phyloP scores from a whole-genome alignment of 2,797 vertebrate genomes.

The Anisognathus igniventris region DNA sequence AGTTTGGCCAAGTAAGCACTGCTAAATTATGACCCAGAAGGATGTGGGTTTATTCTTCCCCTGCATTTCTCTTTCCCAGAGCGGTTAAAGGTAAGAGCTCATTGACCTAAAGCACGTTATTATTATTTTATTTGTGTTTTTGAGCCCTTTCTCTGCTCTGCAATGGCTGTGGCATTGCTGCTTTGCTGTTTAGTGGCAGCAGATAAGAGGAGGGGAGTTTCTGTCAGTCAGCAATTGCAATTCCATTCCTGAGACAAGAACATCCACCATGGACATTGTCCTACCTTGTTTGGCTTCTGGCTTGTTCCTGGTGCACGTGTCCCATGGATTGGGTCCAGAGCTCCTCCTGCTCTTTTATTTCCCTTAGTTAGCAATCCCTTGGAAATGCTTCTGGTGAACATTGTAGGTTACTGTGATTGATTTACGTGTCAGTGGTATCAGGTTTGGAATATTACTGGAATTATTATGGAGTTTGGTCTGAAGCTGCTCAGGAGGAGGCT shows the following conservation, averaged over 20 bases:
- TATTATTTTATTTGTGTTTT: neutral
- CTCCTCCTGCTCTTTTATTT: neutral
- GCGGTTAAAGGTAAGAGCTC: neutral
- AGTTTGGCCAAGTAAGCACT: rapidly evolving
- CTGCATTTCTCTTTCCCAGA: neutral
- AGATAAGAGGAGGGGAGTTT: neutral
- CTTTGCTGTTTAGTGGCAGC: neutral
- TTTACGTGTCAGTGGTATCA: rapidly evolving
- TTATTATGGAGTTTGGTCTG: neutral
- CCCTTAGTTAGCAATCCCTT: neutral
- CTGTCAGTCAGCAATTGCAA: neutral
- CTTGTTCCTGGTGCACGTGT: rapidly evolving
- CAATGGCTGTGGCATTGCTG: rapidly evolving
- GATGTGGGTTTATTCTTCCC: rapidly evolving
- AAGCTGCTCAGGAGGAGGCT: neutral
- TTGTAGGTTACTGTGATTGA: rapidly evolving
- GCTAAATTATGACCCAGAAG: rapidly evolving
- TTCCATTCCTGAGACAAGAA: neutral
- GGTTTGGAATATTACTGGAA: neutral
- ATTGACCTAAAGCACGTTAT: neutral
- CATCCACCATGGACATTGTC: rapidly evolving
- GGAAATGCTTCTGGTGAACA: rapidly evolving
- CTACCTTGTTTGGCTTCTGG: neutral
- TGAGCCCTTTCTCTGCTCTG: neutral
- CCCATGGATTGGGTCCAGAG: neutral